Conservation (phyloP, 2,888 invertebrate species). For the Polietes domitor region DNA sequence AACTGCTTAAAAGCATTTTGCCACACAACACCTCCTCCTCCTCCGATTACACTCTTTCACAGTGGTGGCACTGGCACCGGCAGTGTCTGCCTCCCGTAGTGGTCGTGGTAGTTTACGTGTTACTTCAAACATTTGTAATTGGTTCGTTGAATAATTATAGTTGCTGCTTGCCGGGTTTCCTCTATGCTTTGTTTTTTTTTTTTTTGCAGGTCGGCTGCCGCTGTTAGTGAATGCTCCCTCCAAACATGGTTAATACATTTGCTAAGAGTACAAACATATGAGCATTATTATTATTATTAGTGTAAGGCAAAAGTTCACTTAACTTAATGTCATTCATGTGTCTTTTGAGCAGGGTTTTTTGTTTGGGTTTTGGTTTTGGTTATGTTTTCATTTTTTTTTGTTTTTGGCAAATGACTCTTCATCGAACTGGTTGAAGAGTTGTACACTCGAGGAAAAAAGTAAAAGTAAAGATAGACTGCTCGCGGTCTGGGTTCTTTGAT, state of each 20-base stretch:
- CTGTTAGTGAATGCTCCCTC: not conserved
- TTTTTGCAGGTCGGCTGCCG: not conserved
- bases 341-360: constrained; percentile 11
- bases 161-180: not conserved
- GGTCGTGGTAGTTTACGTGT: constrained; percentile 50
- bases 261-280: too few relatives aligned
- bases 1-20: constrained; percentile 47
- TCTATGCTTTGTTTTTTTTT: too few relatives aligned
- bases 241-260: constrained; percentile 13
- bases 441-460: not conserved
- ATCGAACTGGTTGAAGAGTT: not conserved
- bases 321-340: constrained; percentile 39
- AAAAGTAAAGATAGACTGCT: too few relatives aligned
- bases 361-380: not conserved
- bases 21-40: constrained; percentile 35
- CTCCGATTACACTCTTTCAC: too few relatives aligned
- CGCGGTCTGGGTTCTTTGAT: too few relatives aligned
- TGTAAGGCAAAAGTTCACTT: constrained; percentile 32
- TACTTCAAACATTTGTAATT: constrained; percentile 63
- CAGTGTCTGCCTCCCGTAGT: not conserved
- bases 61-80: not conserved
- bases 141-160: constrained; percentile 48
- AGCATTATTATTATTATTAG: constrained; percentile 17
- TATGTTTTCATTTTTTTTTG: not conserved
- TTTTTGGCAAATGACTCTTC: constrained; percentile 20